phyloP scores from a whole-genome alignment of 2,797 vertebrate species.

The Ambastaia sidthimunki region DNA sequence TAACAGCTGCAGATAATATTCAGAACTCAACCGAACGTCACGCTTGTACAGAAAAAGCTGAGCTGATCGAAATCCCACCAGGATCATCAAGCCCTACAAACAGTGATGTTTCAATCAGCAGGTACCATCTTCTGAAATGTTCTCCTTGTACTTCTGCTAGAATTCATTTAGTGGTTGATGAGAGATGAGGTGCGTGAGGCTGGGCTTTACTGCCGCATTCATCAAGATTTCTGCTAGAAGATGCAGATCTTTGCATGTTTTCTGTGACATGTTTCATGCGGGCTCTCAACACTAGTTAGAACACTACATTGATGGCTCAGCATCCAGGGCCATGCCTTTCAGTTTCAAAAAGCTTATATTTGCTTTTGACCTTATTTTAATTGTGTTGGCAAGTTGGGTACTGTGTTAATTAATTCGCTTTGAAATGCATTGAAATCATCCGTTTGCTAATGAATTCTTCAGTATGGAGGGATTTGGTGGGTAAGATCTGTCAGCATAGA shows the following conservation, averaged over 20 bases:
- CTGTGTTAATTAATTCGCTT: slow-evolving; percentile 22
- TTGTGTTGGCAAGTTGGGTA: neutral
- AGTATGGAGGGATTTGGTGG: neutral
- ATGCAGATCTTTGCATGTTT: no score
- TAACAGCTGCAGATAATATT: slow-evolving; percentile 23
- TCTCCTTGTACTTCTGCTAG: neutral
- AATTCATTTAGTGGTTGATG: neutral
- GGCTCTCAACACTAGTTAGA: no score
- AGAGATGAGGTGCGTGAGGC: no score
- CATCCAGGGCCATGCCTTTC: no score
- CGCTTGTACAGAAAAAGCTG: slow-evolving; percentile 25
- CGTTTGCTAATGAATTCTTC: slow-evolving; percentile 7
- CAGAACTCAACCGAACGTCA: slow-evolving; percentile 16
- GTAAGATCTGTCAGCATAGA: slow-evolving; percentile 16
- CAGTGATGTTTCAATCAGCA: slow-evolving; percentile 79
- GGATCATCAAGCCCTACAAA: slow-evolving; percentile 68
- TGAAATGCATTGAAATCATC: slow-evolving; percentile 27
- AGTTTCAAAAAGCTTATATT: no score
- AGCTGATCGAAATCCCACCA: slow-evolving; percentile 12
- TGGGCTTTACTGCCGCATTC: no score
- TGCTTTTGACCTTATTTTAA: neutral
- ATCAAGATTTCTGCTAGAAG: no score
- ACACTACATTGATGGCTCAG: no score
- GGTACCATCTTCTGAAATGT: slow-evolving; percentile 64
- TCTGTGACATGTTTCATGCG: no score